Evolutionary conservation across 2,113 vertebrate species (phyloP).

Genomic region (Fukomys damarensis): DNA sequence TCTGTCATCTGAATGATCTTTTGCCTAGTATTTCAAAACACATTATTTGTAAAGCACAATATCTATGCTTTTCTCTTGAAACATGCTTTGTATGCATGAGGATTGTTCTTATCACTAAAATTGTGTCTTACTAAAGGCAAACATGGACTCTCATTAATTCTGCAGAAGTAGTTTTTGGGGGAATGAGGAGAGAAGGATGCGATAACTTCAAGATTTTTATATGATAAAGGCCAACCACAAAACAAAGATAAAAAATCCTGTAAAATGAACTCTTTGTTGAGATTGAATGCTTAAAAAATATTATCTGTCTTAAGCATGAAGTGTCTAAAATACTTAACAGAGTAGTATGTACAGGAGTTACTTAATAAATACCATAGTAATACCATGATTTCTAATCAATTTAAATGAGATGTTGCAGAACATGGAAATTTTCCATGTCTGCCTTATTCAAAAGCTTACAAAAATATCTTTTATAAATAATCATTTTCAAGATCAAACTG

Average conservation of each 20-base stretch:
- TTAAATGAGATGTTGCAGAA: background rate
- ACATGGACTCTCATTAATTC: background rate
- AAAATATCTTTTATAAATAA: background rate
- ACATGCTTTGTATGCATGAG: background rate
- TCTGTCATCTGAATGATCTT: slow-evolving; percentile 31
- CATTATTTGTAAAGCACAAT: background rate
- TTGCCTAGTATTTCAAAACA: background rate
- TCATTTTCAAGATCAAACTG: background rate
- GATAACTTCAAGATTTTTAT: slow-evolving; percentile 30
- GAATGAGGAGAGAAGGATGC: background rate
- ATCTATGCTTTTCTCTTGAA: background rate
- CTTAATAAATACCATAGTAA: slow-evolving; percentile 45
- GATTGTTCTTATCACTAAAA: background rate
- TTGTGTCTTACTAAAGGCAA: background rate
- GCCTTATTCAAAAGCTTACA: background rate
- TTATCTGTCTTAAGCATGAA: background rate
- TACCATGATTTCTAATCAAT: slow-evolving; percentile 7
- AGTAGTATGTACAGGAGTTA: background rate
- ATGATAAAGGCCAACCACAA: background rate
- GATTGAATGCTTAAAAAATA: slow-evolving; percentile 17
- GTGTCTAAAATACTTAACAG: slow-evolving; percentile 25
- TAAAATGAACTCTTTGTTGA: slow-evolving; percentile 37
- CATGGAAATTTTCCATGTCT: background rate
- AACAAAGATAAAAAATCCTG: slow-evolving; percentile 17
- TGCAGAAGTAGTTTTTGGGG: background rate